Base-by-base conservation (phyloP, 2,888 invertebrate genomes). In the Elmis aenea region DNA sequence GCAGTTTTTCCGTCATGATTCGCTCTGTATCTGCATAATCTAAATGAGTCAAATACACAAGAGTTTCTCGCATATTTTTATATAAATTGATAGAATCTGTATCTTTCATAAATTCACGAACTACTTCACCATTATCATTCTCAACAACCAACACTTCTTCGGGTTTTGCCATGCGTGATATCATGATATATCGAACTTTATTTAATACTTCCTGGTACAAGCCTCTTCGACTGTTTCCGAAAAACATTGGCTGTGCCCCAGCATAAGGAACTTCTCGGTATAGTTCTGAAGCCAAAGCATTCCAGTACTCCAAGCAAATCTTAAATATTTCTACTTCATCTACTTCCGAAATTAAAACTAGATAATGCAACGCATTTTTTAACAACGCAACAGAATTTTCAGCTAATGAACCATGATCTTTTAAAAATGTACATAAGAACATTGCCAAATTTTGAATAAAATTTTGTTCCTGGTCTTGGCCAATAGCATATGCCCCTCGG, bases 241-340 rank as follows among this genome's bases (percentile, higher is more conserved):
- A 58, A 31, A 52, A 61, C 5, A 61, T 26, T 57, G 58, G 54
- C 50, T 68, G 45, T 50, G 65, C 47, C 13, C 54, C 51, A n/a
- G 51, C 52, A 18, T 56, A 54, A 13, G 90, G 86, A 56, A 81
- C 83, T 60, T 91, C 88, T 61, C 87, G 83, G 65, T 97, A 99
- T 53, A 99, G 74, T 65, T 95, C 93, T 41, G 90, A 81, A 14
- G 93, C 84, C 45, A 99, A 73, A 42, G 84, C 82, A 70, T 94
- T 95, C 99, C 99, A 99, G 70, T 95, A 99, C 66, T 99, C 99
- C 47, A 99, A 72, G 61, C 97, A 99, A 50, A 99, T 97, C 74
- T 99, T 99, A 68, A 99, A 99, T 45, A 99, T 95, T 73, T 99
- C 99, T 1, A 95, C 93, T 66, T 99, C 99, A 52, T 99, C 97